Evolutionary conservation across 2,113 vertebrate species (phyloP).

Genomic region (Orcinus orca): DNA sequence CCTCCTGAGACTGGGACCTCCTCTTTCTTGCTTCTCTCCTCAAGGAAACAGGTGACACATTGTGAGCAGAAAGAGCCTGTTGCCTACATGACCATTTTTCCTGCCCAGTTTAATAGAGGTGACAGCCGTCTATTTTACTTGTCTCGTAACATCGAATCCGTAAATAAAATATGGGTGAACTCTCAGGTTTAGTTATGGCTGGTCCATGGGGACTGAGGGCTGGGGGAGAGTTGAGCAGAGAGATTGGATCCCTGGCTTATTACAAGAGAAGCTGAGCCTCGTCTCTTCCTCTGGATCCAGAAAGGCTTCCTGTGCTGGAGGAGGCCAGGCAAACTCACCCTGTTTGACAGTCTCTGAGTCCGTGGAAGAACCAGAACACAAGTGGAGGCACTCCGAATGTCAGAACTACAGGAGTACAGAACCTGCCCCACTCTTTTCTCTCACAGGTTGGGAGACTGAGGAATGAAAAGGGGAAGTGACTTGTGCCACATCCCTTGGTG

Average conservation of each 20-base stretch:
- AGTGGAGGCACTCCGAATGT: not conserved
- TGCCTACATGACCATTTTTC: conserved; percentile 75
- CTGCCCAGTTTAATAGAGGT: conserved; percentile 79
- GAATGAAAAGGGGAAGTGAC: not conserved
- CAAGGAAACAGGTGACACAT: conserved; percentile 41
- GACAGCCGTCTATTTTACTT: conserved; percentile 80
- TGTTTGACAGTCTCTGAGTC: not conserved
- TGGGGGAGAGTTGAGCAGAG: conserved; percentile 26
- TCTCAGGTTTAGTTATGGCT: conserved; percentile 78
- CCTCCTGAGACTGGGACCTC: not conserved
- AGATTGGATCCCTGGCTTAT: conserved; percentile 29
- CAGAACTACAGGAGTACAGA: not conserved
- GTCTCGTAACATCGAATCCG: conserved; percentile 78
- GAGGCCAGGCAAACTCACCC: not conserved
- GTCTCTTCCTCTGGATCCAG: conserved; percentile 13
- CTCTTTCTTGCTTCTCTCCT: not conserved
- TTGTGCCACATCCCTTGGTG: not conserved
- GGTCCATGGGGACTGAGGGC: conserved; percentile 69
- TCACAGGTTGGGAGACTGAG: not conserved
- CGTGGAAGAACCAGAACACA: not conserved
- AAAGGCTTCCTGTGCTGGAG: not conserved
- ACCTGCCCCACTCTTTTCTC: not conserved
- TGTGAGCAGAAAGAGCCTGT: conserved; percentile 43
- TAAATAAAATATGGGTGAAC: conserved; percentile 85
- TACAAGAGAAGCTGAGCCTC: not conserved